Evolutionary conservation across 2,888 invertebrate species (phyloP).

Genomic region (Druceiella hillmani): DNA sequence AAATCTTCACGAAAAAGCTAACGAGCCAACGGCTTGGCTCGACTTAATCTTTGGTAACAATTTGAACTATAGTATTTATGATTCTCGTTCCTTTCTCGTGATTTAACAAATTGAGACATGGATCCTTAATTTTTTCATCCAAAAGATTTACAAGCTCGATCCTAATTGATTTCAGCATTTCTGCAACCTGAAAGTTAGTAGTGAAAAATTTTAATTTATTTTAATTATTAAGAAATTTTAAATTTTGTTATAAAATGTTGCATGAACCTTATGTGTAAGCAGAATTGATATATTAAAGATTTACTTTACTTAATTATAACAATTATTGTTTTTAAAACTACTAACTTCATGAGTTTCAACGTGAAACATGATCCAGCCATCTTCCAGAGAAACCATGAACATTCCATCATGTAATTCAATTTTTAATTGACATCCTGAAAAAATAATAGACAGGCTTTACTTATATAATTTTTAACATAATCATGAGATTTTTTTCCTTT

Average conservation of each 20-base stretch:
- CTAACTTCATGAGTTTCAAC: constrained; percentile 68
- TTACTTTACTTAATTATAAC: constrained; percentile 1
- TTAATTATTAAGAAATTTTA: constrained; percentile 5
- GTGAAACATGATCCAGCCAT: constrained; percentile 78
- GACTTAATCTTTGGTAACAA: constrained; percentile 55
- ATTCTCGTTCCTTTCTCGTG: constrained; percentile 71
- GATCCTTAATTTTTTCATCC: constrained; percentile 80
- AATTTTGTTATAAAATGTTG: neutral
- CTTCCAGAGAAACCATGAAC: constrained; percentile 68
- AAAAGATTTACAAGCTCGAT: constrained; percentile 69
- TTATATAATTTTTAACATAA: too few species aligned
- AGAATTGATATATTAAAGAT: neutral
- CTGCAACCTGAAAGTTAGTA: constrained; percentile 58
- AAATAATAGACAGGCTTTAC: constrained; percentile 27
- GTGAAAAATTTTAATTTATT: constrained; percentile 4
- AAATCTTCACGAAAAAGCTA: too few species aligned
- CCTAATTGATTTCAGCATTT: constrained; percentile 74
- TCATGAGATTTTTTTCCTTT: too few species aligned
- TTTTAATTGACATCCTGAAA: constrained; percentile 63
- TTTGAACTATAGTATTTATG: constrained; percentile 68
- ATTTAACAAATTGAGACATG: constrained; percentile 66
- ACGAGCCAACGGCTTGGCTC: too few species aligned
- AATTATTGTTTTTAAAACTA: constrained; percentile 4
- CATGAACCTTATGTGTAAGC: neutral
- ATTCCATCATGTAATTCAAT: constrained; percentile 69